Evolutionary conservation across 2,888 invertebrate species (phyloP), one percentile per base, ranked within the genome.

Genomic region (Leptinotarsa tumamoca): DNA sequence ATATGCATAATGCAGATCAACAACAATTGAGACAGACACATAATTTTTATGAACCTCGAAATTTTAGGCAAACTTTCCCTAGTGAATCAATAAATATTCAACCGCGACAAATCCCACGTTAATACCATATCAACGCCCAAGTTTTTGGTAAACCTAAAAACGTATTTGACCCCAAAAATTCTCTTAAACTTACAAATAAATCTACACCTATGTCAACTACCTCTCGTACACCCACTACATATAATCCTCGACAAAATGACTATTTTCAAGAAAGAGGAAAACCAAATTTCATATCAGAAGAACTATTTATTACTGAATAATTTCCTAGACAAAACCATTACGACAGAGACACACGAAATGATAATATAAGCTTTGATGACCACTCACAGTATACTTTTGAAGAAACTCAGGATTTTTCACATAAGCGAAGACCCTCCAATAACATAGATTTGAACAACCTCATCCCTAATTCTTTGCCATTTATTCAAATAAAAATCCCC

Each of bases 401-500:
- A 56, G 54, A 56, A 56, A 56, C 54, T 56, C 54, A 56, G 18
- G 54, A 56, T 56, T 56, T 56, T 56, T 56, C 54, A 18, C 23
- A 23, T 3, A 23, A 23, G 23, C 23, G 23, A 54, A 18, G 54
- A 54, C 18, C 54, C 54, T 54, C 54, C 54, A 54, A 54, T 18
- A 56, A 56, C 54, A 56, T 56, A 56, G 54, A 56, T 18, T 56
- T 18, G 54, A 56, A 56, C 18, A 56, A 56, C 18, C 18, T 56
- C 23, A 23, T 56, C 54, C n/a, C n/a, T 56, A 56, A 56, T 56
- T 56, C 54, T 18, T 56, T 21, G 54, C 54, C 54, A 18, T 56
- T 10, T 10, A 56, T 56, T 18, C 15, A 56, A 56, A 56, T 56
- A n/a, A 71, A 70, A 17, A 73, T n/a, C 69, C 75, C 4, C 63